Conservation (phyloP, 2,888 invertebrate species). For the Physocephala rufipes region DNA sequence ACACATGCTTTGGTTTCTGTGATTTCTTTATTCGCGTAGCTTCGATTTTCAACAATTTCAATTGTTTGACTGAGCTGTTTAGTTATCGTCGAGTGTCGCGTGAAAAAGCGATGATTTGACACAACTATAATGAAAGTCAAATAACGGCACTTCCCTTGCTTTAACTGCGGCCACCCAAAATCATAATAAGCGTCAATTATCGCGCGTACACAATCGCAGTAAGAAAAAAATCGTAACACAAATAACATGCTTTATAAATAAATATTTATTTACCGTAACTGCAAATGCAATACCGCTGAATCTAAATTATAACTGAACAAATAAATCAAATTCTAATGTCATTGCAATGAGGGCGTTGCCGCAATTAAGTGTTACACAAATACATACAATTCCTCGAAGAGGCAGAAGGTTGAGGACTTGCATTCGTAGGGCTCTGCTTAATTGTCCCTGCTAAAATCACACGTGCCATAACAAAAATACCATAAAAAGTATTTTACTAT, state of each 20-base stretch:
- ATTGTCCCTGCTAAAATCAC: not conserved
- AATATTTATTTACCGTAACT: too few relatives aligned
- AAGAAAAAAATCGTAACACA: too few relatives aligned
- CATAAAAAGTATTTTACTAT: too few relatives aligned
- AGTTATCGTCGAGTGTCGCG: constrained; percentile 23
- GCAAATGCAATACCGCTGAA: not conserved
- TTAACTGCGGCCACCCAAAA: not conserved
- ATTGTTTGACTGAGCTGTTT: constrained; percentile 19
- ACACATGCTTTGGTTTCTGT: not conserved
- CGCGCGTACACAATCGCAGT: not conserved
- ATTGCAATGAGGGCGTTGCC: not conserved
- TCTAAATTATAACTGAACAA: not conserved
- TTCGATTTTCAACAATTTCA: constrained; percentile 33
- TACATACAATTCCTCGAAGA: not conserved
- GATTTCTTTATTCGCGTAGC: constrained; percentile 16
- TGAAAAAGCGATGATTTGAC: constrained; percentile 44
- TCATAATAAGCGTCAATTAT: not conserved
- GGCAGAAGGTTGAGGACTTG: not conserved
- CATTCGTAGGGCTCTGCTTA: too few relatives aligned
- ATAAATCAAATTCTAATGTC: constrained; percentile 1
- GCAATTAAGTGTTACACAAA: not conserved
- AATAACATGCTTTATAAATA: too few relatives aligned
- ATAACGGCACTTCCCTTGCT: constrained; percentile 34
- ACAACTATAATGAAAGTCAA: constrained; percentile 62
- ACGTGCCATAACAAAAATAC: not conserved